Base-by-base conservation (phyloP, 1,140 invertebrate species). In the Popillia japonica region DNA sequence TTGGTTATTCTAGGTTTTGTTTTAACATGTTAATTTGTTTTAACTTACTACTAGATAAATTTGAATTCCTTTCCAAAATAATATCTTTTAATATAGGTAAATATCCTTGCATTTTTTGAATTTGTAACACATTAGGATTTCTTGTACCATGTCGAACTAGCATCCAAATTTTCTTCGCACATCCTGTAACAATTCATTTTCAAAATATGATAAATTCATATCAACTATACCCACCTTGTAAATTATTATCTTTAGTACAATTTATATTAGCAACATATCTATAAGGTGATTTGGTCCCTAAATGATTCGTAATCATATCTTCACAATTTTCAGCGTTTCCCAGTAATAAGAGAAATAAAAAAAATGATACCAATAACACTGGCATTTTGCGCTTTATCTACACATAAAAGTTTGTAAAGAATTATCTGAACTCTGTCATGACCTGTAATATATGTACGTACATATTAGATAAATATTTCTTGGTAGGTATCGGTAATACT, bases 121-220 rank as follows among this genome's bases (percentile, higher is more conserved):
- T 89, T 3, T 90, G 83, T 77, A 90, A 88, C 72, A 85, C 83
- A 55, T 88, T 89, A 9, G 93, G 92, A 86, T 90, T 91, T 77
- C 93, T 87, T 22, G 92, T 92, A 9, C 93, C 93, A 87, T 94
- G 93, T 41, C 93, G 88, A 23, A 92, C 83, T 4, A 93, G 80
- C 74, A 92, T 88, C 92, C 92, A 93, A 64, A 93, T 89, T 82
- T 92, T 91, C 74, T 86, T 76, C 14, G 34, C 75, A 55, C 75
- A 76, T 27, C 22, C 72, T 74, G 40, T 3, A 74, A 40, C 4
- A 41, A 9, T 41, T 11, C 14, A n/a, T 4, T 74, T n/a, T 3
- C 4, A 17, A 4, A n/a, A 11, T 41, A 14, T 40, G 40, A 41
- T 68, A 14, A 27, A 9, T 17, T 17, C 6, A 17, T 44, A 17